Evolutionary conservation across 2,797 vertebrate species (phyloP), one percentile per base, ranked within the genome.

Genomic region (Decapterus maruadsi): DNA sequence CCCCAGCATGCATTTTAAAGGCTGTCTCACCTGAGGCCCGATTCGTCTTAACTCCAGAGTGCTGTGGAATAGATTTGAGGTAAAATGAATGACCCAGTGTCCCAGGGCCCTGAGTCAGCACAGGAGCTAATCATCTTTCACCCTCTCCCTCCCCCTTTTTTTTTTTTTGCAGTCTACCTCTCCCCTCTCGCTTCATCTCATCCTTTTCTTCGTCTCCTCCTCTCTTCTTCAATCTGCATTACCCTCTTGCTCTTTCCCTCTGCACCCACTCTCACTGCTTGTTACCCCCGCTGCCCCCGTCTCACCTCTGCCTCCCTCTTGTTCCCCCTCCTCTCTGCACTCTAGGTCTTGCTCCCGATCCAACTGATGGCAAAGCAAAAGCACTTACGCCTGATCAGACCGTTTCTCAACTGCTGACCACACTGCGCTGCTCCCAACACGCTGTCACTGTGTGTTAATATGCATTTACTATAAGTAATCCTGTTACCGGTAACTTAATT

Each of bases 1-100:
- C 68, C 62, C 60, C 72, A 11, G 10, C 42, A 57, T 68, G 68
- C 72, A 81, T 82, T 81, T 86, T 81, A 88, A 90, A 84, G 59
- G 68, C 13, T 55, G 84, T 89, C 68, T 63, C 74, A 86, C 83
- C 82, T 74, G 69, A 60, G 73, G 84, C 55, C 54, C 6, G 59
- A 68, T 7, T 81, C 70, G n/a, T 85, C 72, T 34, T 72, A 48
- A 22, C 59, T 77, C 20, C 0, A 0, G 6, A n/a, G 40, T 42
- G 65, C 61, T 72, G 70, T 2, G 2, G 68, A 82, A 79, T 58
- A 70, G 66, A 83, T 84, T 83, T 59, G 71, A 38, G 64, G 77
- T 40, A 4, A 83, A 89, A 86, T 19, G 20, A 86, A 81, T 72
- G 79, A 80, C 78, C 86, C 66, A 1, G 1, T 19, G 26, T 82